phyloP scores from a whole-genome alignment of 2,888 invertebrate species.

The Troglohyphantes excavatus region DNA sequence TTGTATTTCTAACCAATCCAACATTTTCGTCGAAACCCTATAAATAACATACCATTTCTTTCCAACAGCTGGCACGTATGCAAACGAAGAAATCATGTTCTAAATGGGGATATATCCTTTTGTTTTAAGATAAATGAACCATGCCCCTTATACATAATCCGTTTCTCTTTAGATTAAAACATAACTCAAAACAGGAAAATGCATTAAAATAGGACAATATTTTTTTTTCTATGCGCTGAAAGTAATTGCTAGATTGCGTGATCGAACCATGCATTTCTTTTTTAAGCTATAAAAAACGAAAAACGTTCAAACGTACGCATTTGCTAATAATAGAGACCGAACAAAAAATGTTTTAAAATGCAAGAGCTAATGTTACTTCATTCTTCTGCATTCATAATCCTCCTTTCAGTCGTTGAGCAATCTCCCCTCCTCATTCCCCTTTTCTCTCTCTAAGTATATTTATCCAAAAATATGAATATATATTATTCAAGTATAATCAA shows the following conservation, averaged over 20 bases:
- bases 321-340: conserved; percentile 5
- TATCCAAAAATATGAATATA: too few species aligned
- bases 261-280: not conserved
- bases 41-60: not conserved
- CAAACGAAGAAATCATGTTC: not conserved
- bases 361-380: not conserved
- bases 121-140: conserved; percentile 53
- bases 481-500: too few species aligned
- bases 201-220: conserved; percentile 32
- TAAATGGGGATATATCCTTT: not conserved
- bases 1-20: too few species aligned
- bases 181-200: conserved; percentile 51
- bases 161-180: conserved; percentile 54
- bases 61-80: not conserved
- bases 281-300: not conserved
- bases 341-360: conserved; percentile 39
- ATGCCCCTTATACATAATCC: conserved; percentile 20
- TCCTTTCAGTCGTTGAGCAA: not conserved
- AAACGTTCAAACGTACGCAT: not conserved
- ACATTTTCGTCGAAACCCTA: too few species aligned
- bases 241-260: conserved; percentile 53
- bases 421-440: too few species aligned
- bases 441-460: too few species aligned
- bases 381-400: not conserved
- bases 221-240: conserved; percentile 13